Conservation (phyloP, 2,113 vertebrate genomes). For the Candoia aspera region DNA sequence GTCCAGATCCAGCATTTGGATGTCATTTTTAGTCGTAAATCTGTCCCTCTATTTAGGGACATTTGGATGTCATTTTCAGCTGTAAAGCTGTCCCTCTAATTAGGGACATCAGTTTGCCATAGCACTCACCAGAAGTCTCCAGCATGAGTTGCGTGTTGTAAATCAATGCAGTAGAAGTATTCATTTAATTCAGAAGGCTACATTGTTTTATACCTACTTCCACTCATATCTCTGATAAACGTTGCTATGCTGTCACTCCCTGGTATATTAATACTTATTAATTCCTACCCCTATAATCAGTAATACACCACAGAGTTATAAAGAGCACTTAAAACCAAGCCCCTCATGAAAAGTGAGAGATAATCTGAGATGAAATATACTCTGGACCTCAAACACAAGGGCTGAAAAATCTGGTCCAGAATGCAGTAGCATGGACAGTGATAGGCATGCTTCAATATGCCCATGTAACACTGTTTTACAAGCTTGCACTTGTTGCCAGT, state of each 20-base stretch:
- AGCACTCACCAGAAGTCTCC: too few relatives aligned
- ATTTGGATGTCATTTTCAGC: too few relatives aligned
- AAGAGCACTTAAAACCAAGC: conserved; percentile 54
- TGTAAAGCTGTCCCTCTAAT: too few relatives aligned
- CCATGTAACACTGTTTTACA: too few relatives aligned
- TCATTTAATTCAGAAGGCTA: conserved; percentile 23
- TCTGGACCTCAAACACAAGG: conserved; percentile 36
- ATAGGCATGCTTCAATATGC: too few relatives aligned
- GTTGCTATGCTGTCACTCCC: conserved; percentile 53
- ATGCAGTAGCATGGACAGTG: too few relatives aligned
- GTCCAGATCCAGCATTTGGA: too few relatives aligned
- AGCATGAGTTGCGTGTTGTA: conserved; percentile 17
- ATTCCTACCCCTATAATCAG: conserved; percentile 39
- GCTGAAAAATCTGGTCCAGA: conserved; percentile 4
- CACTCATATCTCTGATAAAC: conserved; percentile 59
- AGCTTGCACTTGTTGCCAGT: too few relatives aligned
- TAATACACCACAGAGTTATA: conserved; percentile 33
- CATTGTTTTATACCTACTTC: conserved; percentile 41
- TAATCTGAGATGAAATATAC: conserved; percentile 40
- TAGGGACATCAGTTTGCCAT: too few relatives aligned
- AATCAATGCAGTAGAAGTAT: conserved; percentile 30
- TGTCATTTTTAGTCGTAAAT: too few relatives aligned
- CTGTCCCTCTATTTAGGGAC: too few relatives aligned
- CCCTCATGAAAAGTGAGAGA: conserved; percentile 51
- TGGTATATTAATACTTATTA: conserved; percentile 47